phyloP scores from a whole-genome alignment of 2,113 vertebrate species.

The Macroglossus sobrinus region DNA sequence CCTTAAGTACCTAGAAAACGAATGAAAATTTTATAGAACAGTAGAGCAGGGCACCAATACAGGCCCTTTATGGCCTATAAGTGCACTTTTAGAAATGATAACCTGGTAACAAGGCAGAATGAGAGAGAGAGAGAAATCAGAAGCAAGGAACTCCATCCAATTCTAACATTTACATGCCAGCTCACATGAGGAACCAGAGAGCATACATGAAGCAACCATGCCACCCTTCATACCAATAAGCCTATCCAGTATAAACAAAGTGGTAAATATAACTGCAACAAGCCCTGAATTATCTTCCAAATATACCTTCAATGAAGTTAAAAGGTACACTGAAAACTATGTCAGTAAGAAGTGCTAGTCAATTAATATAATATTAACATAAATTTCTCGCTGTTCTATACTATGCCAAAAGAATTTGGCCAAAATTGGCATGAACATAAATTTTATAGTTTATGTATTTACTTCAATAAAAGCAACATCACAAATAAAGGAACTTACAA shows the following conservation, averaged over 20 bases:
- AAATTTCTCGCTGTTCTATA: not conserved
- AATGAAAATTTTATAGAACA: not conserved
- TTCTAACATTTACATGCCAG: not conserved
- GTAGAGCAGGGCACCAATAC: not conserved
- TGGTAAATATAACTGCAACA: not conserved
- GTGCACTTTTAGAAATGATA: not conserved
- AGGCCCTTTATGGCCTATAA: not conserved
- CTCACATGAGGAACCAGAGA: not conserved
- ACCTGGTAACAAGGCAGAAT: not conserved
- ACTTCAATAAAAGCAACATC: conserved; percentile 27
- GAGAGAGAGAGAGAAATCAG: not conserved
- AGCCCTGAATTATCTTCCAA: not conserved
- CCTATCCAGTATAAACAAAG: not conserved
- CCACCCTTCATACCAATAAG: not conserved
- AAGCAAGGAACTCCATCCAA: not conserved
- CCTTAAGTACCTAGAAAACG: not conserved
- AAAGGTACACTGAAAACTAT: not conserved
- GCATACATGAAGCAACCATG: not conserved
- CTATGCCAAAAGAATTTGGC: not conserved
- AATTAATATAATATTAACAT: not conserved
- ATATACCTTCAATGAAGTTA: not conserved
- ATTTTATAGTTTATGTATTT: not conserved
- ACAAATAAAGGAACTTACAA: not conserved
- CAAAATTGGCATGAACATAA: not conserved
- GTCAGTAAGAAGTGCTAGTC: not conserved